Evolutionary conservation across 2,888 invertebrate genomes (phyloP), one percentile per base, ranked within the genome.

Genomic region (Hemistola chrysoprasaria): DNA sequence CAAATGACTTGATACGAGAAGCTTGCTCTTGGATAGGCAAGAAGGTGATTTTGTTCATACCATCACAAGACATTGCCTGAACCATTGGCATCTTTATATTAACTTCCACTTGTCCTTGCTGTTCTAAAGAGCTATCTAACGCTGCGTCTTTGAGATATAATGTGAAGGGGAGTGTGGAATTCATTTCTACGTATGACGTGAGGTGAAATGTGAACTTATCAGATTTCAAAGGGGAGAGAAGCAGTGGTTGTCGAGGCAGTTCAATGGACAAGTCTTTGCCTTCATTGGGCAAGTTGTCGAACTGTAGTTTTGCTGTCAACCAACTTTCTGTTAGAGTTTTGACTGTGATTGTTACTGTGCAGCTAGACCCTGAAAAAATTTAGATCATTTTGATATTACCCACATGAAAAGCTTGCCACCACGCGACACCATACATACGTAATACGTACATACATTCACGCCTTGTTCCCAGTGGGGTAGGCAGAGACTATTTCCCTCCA

Each of bases 11-110:
- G 0, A 66, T 59, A 1, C 70, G 28, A 0, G 61, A 49, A 1
- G 66, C 48, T 4, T 64, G 73, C 29, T 84, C 84, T 46, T 68
- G 71, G 26, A 74, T 65, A 0, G 76, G 62, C 3, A 78, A 74
- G 40, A 83, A 87, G 0, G 51, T 59, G 0, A 87, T 48, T 47
- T 73, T 78, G 36, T 86, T 86, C 0, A 84, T 51, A 0, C 85
- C 86, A 27, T 81, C 83, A 4, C 70, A 64, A 0, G 87, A 84
- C 61, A 86, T 71, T 0, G 82, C 78, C 53, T 85, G 85, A 27
- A 88, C 68, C 1, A 63, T 58, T 0, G 88, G 88, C 71, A 82
- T 68, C 65, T 72, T 76, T 0, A 87, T 71, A 20, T 74, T 64
- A 0, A 84, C 56, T 31, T 73, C 53, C 0, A 87, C 25, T 4